A percentile compares a stretch with the other conserved stretches of the same genome.
Evolutionary conservation across 1,140 invertebrate genomes (phyloP).

Genomic region (Lepeophtheirus salmonis): DNA sequence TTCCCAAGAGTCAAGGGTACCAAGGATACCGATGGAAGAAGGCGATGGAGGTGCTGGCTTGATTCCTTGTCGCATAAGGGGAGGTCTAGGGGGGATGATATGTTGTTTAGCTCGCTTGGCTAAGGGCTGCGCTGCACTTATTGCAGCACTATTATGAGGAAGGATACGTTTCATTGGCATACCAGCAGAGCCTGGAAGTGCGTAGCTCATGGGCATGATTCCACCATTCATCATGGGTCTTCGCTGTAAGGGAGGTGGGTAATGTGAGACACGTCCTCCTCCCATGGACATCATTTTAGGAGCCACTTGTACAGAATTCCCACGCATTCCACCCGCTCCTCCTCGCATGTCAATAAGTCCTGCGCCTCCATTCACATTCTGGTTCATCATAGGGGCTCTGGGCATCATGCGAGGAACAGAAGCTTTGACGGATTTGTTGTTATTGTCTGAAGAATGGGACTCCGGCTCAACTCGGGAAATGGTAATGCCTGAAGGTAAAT

Average conservation of each 20-base stretch:
- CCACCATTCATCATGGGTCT: not conserved
- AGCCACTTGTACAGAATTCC: too few species aligned
- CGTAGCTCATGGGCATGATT: not conserved
- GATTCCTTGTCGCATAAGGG: not conserved
- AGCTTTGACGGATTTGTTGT: not conserved
- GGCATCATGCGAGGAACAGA: not conserved
- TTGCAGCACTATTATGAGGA: not conserved
- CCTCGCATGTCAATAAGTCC: not conserved
- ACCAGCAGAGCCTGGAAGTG: not conserved
- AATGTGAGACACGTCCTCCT: not conserved
- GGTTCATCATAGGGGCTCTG: not conserved
- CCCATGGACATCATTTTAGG: too few species aligned
- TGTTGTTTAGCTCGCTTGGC: not conserved
- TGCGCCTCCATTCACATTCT: not conserved
- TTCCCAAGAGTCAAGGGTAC: not conserved
- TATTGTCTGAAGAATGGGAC: not conserved
- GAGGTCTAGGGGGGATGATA: not conserved
- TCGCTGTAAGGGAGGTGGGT: not conserved
- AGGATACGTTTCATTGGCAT: not conserved
- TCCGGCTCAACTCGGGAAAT: slow-evolving; percentile 5
- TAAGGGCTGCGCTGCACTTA: not conserved
- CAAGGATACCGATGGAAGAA: not conserved
- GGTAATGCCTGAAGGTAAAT: not conserved
- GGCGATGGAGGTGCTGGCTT: not conserved
- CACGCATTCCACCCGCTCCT: not conserved